Evolutionary conservation across 2,888 invertebrate species (phyloP).

Genomic region (Trichopoda pennipes): DNA sequence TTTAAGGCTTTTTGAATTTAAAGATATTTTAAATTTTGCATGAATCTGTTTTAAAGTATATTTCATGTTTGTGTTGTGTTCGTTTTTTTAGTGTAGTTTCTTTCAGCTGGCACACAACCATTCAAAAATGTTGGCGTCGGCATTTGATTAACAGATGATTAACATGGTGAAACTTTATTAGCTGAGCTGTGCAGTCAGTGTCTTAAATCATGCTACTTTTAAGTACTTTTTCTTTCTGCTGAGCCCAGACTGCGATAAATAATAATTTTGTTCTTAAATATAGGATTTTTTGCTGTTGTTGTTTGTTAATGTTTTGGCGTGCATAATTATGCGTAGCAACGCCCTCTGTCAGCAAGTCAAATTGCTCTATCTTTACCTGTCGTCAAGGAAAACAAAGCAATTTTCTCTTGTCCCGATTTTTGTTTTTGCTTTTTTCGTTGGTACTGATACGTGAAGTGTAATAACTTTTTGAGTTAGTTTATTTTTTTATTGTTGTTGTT

Average conservation of each 20-base stretch:
- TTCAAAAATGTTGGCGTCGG: constrained; percentile 36
- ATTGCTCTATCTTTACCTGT: constrained; percentile 18
- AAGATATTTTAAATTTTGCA: too few species aligned
- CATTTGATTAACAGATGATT: constrained; percentile 71
- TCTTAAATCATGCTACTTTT: constrained; percentile 11
- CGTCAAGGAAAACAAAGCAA: background rate
- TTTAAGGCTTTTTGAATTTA: too few species aligned
- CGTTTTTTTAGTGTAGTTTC: too few species aligned
- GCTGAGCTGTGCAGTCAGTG: constrained; percentile 67
- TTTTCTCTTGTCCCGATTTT: background rate
- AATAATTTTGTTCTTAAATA: constrained; percentile 10
- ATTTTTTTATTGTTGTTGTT: constrained; percentile 26
- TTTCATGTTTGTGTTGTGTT: too few species aligned
- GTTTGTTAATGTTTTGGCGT: constrained; percentile 62
- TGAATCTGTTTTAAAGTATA: too few species aligned
- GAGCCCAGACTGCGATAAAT: background rate
- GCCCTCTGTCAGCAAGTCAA: constrained; percentile 76
- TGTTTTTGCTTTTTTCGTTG: background rate
- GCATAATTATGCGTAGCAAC: constrained; percentile 78
- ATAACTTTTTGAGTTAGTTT: constrained; percentile 46
- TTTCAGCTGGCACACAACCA: background rate
- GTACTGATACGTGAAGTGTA: background rate
- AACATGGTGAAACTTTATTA: constrained; percentile 78
- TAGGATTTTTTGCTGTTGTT: background rate
- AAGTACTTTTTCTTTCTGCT: constrained; percentile 8